These are phyloP conservation scores for Oasisia sp. DNA, from an alignment of 2,888 invertebrate genomes.

Conservation along the genomic window DNA sequence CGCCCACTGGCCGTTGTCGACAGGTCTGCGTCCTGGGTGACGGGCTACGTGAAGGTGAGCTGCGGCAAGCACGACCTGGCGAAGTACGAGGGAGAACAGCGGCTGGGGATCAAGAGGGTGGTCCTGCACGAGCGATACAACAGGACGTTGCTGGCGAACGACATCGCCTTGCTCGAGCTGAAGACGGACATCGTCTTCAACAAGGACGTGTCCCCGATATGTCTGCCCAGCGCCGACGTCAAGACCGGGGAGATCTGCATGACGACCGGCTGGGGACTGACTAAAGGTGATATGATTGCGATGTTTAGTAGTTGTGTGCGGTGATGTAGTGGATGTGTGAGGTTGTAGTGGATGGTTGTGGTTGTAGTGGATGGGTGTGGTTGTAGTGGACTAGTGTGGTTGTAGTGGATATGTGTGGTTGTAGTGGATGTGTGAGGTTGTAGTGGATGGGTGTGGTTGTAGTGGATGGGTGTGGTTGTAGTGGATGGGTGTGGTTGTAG, in stretches of 20 bases:
- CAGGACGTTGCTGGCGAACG: constrained; percentile 31
- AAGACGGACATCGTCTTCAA: constrained; percentile 30
- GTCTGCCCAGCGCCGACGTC: constrained; percentile 32
- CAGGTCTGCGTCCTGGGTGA: background rate
- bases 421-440: background rate
- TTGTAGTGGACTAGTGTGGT: background rate
- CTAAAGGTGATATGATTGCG: background rate
- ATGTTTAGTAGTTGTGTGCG: background rate
- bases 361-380: background rate
- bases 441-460: background rate
- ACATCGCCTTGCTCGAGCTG: constrained; percentile 37
- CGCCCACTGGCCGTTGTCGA: no score
- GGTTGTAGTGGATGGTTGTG: background rate
- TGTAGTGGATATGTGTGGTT: background rate
- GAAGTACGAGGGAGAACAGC: background rate
- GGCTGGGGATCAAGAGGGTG: background rate
- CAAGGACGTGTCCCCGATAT: constrained; percentile 37
- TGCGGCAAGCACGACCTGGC: constrained; percentile 1
- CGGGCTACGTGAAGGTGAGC: background rate
- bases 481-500: background rate
- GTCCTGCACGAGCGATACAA: constrained; percentile 25
- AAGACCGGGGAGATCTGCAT: background rate
- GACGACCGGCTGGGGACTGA: background rate
- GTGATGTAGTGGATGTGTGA: background rate
- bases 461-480: background rate